A percentile compares a stretch with the other conserved stretches of the same genome.
Conservation (phyloP, 2,888 invertebrate genomes). For the Apodemia mormo region DNA sequence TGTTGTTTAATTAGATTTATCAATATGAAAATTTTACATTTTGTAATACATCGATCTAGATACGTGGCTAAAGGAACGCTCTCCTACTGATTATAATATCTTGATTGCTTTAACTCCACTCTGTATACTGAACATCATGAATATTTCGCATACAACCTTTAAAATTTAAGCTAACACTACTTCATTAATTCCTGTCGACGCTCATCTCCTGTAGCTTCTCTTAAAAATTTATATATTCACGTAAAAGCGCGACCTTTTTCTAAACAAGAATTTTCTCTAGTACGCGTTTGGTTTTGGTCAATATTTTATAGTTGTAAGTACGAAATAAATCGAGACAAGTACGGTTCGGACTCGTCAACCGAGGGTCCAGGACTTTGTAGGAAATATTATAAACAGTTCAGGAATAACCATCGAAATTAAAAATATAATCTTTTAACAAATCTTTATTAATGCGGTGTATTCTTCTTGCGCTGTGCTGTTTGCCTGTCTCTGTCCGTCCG, state of each 20-base stretch:
- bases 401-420: too few species aligned
- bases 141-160: background rate
- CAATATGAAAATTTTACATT: too few species aligned
- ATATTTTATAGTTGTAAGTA: background rate
- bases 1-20: too few species aligned
- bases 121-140: background rate
- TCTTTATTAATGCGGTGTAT: too few species aligned
- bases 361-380: too few species aligned
- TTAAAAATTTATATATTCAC: slow-evolving; percentile 8
- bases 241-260: background rate
- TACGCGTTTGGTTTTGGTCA: background rate
- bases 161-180: slow-evolving; percentile 6
- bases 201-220: slow-evolving; percentile 6
- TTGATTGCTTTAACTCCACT: background rate
- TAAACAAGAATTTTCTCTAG: background rate
- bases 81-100: background rate
- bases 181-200: slow-evolving; percentile 12
- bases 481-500: too few species aligned
- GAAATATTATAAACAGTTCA: too few species aligned
- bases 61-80: background rate
- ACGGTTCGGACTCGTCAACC: too few species aligned
- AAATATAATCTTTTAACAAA: too few species aligned
- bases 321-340: background rate
- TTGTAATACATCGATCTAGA: too few species aligned
- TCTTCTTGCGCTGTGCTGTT: too few species aligned